phyloP scores from a whole-genome alignment of 2,797 vertebrate genomes.

The Erithacus rubecula region DNA sequence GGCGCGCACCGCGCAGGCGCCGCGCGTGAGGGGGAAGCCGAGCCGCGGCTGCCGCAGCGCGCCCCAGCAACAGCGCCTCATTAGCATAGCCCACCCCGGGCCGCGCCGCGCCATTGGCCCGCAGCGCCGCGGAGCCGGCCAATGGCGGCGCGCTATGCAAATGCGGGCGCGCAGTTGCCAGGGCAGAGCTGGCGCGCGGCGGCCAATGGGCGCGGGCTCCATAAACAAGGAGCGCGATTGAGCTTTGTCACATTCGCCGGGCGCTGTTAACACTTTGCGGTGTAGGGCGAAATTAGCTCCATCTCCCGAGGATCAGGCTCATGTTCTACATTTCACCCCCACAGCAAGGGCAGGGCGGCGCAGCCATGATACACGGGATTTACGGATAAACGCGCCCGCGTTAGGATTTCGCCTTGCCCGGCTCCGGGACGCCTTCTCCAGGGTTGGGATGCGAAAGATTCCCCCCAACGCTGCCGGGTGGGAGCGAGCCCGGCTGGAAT shows the following conservation, averaged over 20 bases:
- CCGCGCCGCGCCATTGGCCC: conserved; percentile 88
- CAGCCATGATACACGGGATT: conserved; percentile 56
- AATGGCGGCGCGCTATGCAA: conserved; percentile 94
- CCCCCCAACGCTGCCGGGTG: not conserved
- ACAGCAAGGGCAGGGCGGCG: conserved; percentile 61
- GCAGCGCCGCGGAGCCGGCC: conserved; percentile 81
- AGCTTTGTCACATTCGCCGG: conserved; percentile 95
- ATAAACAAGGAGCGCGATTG: conserved; percentile 98
- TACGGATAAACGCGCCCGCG: conserved; percentile 9
- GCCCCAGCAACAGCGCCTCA: conserved; percentile 98
- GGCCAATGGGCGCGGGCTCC: conserved; percentile 95
- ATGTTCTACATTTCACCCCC: conserved; percentile 60
- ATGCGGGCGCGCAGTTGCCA: conserved; percentile 97
- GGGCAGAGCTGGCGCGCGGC: conserved; percentile 92
- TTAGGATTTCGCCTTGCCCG: conserved; percentile 16
- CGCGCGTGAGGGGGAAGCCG: not conserved
- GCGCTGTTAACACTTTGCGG: conserved; percentile 78
- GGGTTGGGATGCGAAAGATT: not conserved
- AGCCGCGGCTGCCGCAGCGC: not conserved
- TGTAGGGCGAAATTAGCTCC: conserved; percentile 71
- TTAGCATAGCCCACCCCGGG: conserved; percentile 99
- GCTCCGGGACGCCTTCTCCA: not conserved
- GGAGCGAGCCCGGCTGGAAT: not conserved
- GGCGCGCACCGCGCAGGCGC: not conserved
- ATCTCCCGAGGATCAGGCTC: conserved; percentile 66